Conservation (phyloP, 2,888 invertebrate species). For the Neoaliturus tenellus region DNA sequence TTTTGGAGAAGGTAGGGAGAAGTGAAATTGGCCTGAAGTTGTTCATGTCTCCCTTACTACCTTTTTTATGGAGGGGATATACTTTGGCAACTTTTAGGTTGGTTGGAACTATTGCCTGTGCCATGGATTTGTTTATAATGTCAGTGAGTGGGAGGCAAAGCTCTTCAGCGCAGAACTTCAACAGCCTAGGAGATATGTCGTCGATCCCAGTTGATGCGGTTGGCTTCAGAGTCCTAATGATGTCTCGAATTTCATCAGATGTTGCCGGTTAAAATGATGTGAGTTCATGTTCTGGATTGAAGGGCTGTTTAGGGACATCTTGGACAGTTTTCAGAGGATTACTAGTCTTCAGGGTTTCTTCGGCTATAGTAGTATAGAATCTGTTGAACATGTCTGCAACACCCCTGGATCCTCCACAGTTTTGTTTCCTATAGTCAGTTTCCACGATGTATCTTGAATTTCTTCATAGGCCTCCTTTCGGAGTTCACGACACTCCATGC, state of each 20-base stretch:
- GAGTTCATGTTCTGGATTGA: not conserved
- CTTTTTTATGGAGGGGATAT: conserved; percentile 17
- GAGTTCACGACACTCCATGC: conserved; percentile 10
- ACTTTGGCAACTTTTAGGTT: conserved; percentile 6
- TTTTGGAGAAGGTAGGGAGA: conserved; percentile 3
- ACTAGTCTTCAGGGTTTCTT: not conserved
- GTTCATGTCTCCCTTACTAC: not conserved
- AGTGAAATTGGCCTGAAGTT: not conserved
- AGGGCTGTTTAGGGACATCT: not conserved
- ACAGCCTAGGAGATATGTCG: not conserved
- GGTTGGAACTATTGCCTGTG: not conserved
- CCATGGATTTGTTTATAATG: not conserved
- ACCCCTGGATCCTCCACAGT: not conserved
- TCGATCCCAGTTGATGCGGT: not conserved
- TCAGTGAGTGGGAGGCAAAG: not conserved
- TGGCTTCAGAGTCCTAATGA: not conserved
- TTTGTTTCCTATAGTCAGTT: not conserved
- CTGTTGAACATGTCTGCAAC: conserved; percentile 24
- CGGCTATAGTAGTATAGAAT: not conserved
- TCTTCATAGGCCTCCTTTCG: conserved; percentile 10
- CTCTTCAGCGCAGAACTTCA: not conserved
- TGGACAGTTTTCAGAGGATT: not conserved
- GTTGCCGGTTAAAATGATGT: not conserved
- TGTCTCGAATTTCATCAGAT: not conserved
- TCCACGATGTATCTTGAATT: not conserved